A percentile compares a stretch with the other conserved stretches of the same genome.
These are phyloP conservation scores for Nebria ingens DNA, from an alignment of 1,140 invertebrate species.

Conservation along the genomic window DNA sequence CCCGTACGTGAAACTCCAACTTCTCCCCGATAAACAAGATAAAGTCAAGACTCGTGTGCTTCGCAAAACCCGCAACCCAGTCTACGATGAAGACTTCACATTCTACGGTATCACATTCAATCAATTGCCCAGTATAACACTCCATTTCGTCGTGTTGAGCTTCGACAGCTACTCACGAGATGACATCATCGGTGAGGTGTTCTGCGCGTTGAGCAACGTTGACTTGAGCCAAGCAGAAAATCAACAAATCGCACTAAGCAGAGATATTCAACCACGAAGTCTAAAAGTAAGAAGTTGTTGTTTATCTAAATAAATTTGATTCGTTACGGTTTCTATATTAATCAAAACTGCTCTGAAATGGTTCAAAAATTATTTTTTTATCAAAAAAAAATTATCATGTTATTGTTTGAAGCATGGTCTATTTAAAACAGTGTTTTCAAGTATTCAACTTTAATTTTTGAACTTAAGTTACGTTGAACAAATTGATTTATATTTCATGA, in stretches of 20 bases:
- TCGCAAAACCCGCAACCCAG: conserved; percentile 81
- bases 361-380: no score
- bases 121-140: conserved; percentile 73
- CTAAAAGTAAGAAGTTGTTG: conserved; percentile 55
- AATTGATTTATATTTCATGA: no score
- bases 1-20: conserved; percentile 90
- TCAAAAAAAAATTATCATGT: conserved; percentile 11
- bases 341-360: no score
- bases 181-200: conserved; percentile 95
- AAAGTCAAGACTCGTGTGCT: conserved; percentile 91
- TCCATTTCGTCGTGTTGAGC: conserved; percentile 91
- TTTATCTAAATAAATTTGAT: background rate
- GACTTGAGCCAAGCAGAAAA: conserved; percentile 70
- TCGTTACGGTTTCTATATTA: no score
- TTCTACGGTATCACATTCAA: conserved; percentile 84
- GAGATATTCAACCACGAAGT: conserved; percentile 77
- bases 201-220: conserved; percentile 68
- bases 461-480: no score
- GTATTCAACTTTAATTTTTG: no score
- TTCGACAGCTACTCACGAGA: conserved; percentile 96
- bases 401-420: no score
- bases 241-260: conserved; percentile 62
- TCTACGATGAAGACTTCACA: conserved; percentile 94
- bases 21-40: conserved; percentile 89
- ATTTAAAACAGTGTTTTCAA: no score